These are phyloP conservation scores for Drosophila mercatorum DNA, from an alignment of 2,888 invertebrate species.

Conservation along the genomic window DNA sequence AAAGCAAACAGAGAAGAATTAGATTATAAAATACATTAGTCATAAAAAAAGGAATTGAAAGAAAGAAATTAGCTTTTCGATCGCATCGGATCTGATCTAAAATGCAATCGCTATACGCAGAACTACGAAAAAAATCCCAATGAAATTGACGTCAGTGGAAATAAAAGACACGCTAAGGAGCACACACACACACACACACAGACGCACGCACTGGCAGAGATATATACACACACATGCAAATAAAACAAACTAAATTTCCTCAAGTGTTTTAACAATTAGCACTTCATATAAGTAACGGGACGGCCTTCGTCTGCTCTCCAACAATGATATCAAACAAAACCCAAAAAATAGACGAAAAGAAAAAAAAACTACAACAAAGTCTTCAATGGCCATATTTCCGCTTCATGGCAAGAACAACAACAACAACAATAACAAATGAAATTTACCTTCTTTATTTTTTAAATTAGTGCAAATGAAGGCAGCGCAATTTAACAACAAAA, in stretches of 20 bases:
- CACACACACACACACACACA: slow-evolving; percentile 24
- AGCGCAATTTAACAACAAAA: slow-evolving; percentile 18
- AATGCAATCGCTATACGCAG: slow-evolving; percentile 26
- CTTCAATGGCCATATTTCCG: slow-evolving; percentile 29
- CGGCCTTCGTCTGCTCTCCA: slow-evolving; percentile 50
- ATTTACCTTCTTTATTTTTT: slow-evolving; percentile 22
- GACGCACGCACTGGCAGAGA: slow-evolving; percentile 18
- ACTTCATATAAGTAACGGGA: slow-evolving; percentile 58
- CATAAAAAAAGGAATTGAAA: slow-evolving; percentile 2
- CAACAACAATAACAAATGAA: slow-evolving; percentile 8
- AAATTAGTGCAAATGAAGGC: slow-evolving; percentile 36
- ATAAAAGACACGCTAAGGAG: slow-evolving; percentile 21
- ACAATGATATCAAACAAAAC: slow-evolving; percentile 28
- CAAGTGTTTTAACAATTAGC: slow-evolving; percentile 62
- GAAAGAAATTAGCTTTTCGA: slow-evolving; percentile 13
- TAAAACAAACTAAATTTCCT: slow-evolving; percentile 48
- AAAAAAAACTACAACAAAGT: slow-evolving; percentile 2
- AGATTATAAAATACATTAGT: not conserved
- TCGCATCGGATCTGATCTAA: slow-evolving; percentile 17
- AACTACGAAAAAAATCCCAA: slow-evolving; percentile 13
- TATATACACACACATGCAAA: slow-evolving; percentile 26
- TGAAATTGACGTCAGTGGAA: slow-evolving; percentile 56
- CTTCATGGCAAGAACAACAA: slow-evolving; percentile 21
- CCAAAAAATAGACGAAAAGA: not conserved
- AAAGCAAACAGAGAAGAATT: no score